These are phyloP conservation scores for Orthonyx spaldingii DNA, from an alignment of 2,113 vertebrate species.

Conservation along the genomic window DNA sequence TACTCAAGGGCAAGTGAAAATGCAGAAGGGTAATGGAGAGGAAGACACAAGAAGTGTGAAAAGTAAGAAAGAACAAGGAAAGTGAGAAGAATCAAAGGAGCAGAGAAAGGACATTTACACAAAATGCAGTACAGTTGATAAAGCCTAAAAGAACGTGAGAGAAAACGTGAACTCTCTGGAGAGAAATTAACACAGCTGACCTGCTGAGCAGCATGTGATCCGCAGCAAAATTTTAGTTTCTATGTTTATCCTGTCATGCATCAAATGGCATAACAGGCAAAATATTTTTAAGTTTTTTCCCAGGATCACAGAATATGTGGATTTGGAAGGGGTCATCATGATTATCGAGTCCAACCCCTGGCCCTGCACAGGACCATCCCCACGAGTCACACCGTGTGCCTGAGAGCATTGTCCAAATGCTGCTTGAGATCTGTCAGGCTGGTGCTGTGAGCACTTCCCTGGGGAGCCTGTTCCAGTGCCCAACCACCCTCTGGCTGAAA, in stretches of 20 bases:
- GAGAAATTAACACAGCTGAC: neutral
- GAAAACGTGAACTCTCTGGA: neutral
- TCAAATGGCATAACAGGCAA: neutral
- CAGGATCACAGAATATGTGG: neutral
- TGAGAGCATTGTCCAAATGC: neutral
- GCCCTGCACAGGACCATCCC: neutral
- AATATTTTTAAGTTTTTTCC: neutral
- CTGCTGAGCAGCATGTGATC: neutral
- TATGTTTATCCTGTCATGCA: neutral
- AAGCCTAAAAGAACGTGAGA: neutral
- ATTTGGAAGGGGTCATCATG: neutral
- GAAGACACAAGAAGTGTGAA: neutral
- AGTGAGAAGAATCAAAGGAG: neutral
- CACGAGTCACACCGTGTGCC: neutral
- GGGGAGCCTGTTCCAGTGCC: neutral
- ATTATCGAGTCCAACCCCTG: neutral
- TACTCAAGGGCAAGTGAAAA: neutral
- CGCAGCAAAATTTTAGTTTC: neutral
- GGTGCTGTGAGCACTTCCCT: neutral
- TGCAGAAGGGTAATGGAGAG: neutral
- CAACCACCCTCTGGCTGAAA: accelerated
- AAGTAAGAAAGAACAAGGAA: neutral
- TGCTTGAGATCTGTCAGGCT: neutral
- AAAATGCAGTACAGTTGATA: neutral
- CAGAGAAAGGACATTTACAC: neutral